A percentile compares a stretch with the other conserved stretches of the same genome.
These are phyloP conservation scores for Drosophila tristis DNA, from an alignment of 1,140 invertebrate species.

Conservation along the genomic window DNA sequence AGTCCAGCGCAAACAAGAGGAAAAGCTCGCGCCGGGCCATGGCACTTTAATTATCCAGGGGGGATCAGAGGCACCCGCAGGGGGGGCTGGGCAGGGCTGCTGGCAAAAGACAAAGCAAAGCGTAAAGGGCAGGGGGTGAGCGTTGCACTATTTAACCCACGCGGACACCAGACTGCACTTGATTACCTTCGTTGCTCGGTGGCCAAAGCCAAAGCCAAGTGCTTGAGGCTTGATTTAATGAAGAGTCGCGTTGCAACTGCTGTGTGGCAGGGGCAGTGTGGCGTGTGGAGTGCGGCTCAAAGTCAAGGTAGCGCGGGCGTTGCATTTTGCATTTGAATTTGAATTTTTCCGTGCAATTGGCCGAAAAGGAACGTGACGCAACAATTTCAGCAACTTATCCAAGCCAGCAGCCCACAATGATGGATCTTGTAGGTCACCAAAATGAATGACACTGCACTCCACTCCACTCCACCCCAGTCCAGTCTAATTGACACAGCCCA, in stretches of 20 bases:
- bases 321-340: conserved; percentile 22
- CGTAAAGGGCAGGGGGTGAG: neutral
- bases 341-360: conserved; percentile 65
- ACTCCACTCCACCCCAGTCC: conserved; percentile 33
- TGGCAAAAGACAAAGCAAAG: conserved; percentile 1
- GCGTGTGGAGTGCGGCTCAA: neutral
- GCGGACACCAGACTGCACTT: conserved; percentile 31
- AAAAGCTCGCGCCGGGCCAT: conserved; percentile 20
- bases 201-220: conserved; percentile 8
- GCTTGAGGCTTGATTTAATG: conserved; percentile 50
- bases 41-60: conserved; percentile 62
- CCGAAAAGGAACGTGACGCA: conserved; percentile 74
- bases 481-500: conserved; percentile 73
- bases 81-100: too few species aligned
- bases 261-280: too few species aligned
- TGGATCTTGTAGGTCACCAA: conserved; percentile 56
- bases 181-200: conserved; percentile 44
- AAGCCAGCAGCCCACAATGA: conserved; percentile 7
- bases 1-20: conserved; percentile 21
- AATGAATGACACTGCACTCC: conserved; percentile 51
- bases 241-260: neutral
- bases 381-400: conserved; percentile 49
- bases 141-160: conserved; percentile 19
- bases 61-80: neutral
- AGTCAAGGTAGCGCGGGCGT: conserved; percentile 60